Percentiles rank a stretch among this genome's conserved stretches.
Conservation (phyloP, 1,140 invertebrate species). For the Drosophila dunni region DNA sequence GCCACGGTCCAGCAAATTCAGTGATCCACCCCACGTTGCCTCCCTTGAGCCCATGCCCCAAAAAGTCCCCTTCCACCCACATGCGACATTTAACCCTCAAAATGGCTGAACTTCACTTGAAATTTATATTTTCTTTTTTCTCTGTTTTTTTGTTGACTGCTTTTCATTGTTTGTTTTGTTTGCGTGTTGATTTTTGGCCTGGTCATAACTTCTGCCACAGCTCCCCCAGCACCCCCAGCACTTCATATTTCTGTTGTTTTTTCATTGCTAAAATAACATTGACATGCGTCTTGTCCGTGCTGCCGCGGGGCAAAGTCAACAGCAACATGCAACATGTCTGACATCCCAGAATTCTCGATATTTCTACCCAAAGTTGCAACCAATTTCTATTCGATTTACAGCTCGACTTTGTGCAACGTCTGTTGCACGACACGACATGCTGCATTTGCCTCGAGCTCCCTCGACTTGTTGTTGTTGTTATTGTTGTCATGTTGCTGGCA, state of each 20-base stretch:
- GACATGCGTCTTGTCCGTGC: constrained; percentile 70
- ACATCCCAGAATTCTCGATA: not conserved
- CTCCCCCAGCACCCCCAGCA: constrained; percentile 7
- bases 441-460: constrained; percentile 69
- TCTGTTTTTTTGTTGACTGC: not conserved
- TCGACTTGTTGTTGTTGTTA: constrained; percentile 38
- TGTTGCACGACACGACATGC: constrained; percentile 78
- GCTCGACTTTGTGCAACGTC: constrained; percentile 73
- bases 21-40: constrained; percentile 43
- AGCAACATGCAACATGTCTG: constrained; percentile 66
- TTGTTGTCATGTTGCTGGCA: constrained; percentile 55
- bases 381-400: constrained; percentile 73
- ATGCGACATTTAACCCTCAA: constrained; percentile 80
- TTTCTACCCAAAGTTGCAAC: constrained; percentile 14
- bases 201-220: constrained; percentile 62
- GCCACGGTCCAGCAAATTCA: constrained; percentile 72
- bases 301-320: constrained; percentile 14
- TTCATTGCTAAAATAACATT: constrained; percentile 78
- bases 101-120: constrained; percentile 42
- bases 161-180: constrained; percentile 39
- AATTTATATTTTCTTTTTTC: constrained; percentile 30
- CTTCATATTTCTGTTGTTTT: constrained; percentile 47
- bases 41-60: too few relatives aligned
- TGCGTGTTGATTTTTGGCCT: constrained; percentile 79
- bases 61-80: constrained; percentile 16